Percentiles rank a stretch among this genome's conserved stretches.
phyloP scores from a whole-genome alignment of 2,888 invertebrate genomes.

The Eurytoma californica region DNA sequence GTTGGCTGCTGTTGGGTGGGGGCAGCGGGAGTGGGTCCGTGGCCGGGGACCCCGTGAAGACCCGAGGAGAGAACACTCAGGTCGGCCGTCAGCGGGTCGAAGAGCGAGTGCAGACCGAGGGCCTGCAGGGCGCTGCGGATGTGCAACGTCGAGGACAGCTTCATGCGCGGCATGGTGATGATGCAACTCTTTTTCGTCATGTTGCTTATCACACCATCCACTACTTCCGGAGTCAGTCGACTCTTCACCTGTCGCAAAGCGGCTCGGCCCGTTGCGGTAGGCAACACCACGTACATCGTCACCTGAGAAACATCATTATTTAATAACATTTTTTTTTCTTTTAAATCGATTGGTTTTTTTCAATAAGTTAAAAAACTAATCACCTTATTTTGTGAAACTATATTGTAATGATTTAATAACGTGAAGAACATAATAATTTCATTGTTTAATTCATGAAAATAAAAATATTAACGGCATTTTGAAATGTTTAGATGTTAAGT shows the following conservation, averaged over 20 bases:
- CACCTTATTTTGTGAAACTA: too few species aligned
- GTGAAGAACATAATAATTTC: too few species aligned
- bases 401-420: too few species aligned
- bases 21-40: not conserved
- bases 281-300: slow-evolving; percentile 82
- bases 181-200: slow-evolving; percentile 77
- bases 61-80: slow-evolving; percentile 79
- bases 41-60: not conserved
- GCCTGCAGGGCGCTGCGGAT: slow-evolving; percentile 77
- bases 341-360: too few species aligned
- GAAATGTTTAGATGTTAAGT: too few species aligned
- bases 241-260: slow-evolving; percentile 76
- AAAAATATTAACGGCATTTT: too few species aligned
- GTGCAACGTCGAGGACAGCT: slow-evolving; percentile 79
- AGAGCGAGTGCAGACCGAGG: slow-evolving; percentile 81
- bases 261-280: slow-evolving; percentile 76
- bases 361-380: too few species aligned
- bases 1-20: not conserved
- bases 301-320: slow-evolving; percentile 55
- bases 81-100: slow-evolving; percentile 80
- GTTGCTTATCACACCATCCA: slow-evolving; percentile 76
- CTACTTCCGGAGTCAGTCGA: slow-evolving; percentile 75
- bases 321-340: not conserved
- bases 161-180: slow-evolving; percentile 84
- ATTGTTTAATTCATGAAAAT: too few species aligned